Percentiles rank a stretch among this genome's conserved stretches.
phyloP scores from a whole-genome alignment of 2,113 vertebrate genomes.

The Chaetorhynchus papuensis region DNA sequence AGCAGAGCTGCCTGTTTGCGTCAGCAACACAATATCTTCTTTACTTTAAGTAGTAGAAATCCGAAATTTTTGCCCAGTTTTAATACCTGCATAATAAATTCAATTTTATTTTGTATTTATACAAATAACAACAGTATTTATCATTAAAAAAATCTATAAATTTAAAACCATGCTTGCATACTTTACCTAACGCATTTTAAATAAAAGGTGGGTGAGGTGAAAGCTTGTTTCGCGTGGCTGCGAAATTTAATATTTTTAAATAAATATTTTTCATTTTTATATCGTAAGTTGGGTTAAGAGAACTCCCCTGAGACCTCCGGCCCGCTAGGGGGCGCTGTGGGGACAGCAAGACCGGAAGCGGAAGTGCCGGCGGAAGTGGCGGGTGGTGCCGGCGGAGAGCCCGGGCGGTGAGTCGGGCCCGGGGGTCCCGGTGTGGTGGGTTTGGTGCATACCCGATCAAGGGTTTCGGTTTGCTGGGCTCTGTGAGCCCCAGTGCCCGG shows the following conservation, averaged over 20 bases:
- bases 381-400: background rate
- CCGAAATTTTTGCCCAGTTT: background rate
- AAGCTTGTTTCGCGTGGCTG: background rate
- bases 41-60: background rate
- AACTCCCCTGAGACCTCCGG: background rate
- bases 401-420: background rate
- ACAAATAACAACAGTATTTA: background rate
- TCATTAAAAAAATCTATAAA: accelerated
- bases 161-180: background rate
- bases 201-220: background rate
- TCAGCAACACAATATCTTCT: too few relatives aligned
- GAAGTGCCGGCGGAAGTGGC: background rate
- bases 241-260: too few relatives aligned
- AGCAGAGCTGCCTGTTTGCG: accelerated
- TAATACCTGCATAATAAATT: background rate
- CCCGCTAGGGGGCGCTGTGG: background rate
- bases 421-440: background rate
- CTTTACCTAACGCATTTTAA: background rate
- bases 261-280: too few relatives aligned
- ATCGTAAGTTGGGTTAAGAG: accelerated
- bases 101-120: background rate
- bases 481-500: background rate
- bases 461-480: background rate
- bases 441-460: background rate
- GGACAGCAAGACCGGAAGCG: background rate